Percentiles rank a stretch among this genome's conserved stretches.
phyloP scores from a whole-genome alignment of 2,113 vertebrate genomes.

The Holacanthus passer region DNA sequence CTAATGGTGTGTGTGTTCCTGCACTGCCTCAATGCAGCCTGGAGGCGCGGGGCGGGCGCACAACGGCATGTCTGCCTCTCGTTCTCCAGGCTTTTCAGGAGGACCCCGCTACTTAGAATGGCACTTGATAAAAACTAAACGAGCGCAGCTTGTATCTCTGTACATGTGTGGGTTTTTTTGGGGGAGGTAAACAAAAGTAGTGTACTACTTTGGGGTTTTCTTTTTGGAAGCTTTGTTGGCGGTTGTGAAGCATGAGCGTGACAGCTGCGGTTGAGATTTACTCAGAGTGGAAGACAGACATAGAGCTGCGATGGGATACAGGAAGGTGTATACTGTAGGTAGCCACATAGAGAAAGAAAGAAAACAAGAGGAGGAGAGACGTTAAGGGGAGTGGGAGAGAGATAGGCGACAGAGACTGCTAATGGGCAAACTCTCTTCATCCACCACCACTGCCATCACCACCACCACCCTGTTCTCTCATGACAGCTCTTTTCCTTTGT shows the following conservation, averaged over 20 bases:
- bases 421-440: constrained; percentile 91
- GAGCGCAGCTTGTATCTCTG: constrained; percentile 48
- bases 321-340: constrained; percentile 82
- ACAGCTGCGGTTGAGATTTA: constrained; percentile 70
- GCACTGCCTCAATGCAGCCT: constrained; percentile 52
- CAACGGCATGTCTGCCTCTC: constrained; percentile 23
- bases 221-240: constrained; percentile 53
- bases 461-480: constrained; percentile 82
- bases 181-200: constrained; percentile 59
- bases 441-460: constrained; percentile 84
- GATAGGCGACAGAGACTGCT: constrained; percentile 82
- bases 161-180: constrained; percentile 47
- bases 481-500: constrained; percentile 94
- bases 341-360: constrained; percentile 65
- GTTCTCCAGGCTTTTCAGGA: constrained; percentile 56
- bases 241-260: constrained; percentile 44
- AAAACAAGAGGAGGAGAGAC: constrained; percentile 75
- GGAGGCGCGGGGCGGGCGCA: constrained; percentile 44
- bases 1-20: constrained; percentile 65
- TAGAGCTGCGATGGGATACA: constrained; percentile 76
- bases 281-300: constrained; percentile 83
- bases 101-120: constrained; percentile 31
- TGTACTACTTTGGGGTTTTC: constrained; percentile 50
- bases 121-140: constrained; percentile 66
- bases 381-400: constrained; percentile 57